phyloP scores from a whole-genome alignment of 2,113 vertebrate genomes.

The Merops nubicus region DNA sequence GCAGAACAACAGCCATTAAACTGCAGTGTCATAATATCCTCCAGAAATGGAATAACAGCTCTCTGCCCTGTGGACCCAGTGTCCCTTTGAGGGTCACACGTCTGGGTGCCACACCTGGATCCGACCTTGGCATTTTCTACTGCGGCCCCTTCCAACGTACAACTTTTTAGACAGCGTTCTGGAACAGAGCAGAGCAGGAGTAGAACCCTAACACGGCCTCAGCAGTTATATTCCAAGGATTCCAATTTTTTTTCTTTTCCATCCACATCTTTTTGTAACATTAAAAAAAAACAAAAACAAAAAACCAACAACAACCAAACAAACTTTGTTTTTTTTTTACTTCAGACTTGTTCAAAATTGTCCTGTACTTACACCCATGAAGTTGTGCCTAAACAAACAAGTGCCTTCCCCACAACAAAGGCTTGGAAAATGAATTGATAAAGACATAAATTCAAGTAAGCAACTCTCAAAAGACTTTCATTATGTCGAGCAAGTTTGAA shows the following conservation, averaged over 20 bases:
- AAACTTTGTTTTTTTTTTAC: neutral
- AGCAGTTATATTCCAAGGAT: neutral
- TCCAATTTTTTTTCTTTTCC: neutral
- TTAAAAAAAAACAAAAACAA: neutral
- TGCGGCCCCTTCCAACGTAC: neutral
- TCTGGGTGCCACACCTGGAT: neutral
- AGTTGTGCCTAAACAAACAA: neutral
- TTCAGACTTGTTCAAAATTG: neutral
- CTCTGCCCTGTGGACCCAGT: neutral
- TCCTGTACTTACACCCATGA: neutral
- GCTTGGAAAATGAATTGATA: neutral
- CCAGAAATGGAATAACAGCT: neutral
- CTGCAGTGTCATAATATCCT: constrained; percentile 10
- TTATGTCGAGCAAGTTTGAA: neutral
- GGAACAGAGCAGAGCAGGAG: neutral
- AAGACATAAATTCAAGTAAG: neutral
- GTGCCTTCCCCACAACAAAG: neutral
- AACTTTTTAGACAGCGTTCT: neutral
- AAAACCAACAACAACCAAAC: neutral
- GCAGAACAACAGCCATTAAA: constrained; percentile 51
- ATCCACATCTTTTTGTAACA: neutral
- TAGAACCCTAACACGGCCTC: neutral
- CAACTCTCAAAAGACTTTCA: neutral
- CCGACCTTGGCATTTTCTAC: neutral
- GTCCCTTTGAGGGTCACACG: neutral